Conservation (phyloP, 2,797 vertebrate genomes). For the Linurgus olivaceus region DNA sequence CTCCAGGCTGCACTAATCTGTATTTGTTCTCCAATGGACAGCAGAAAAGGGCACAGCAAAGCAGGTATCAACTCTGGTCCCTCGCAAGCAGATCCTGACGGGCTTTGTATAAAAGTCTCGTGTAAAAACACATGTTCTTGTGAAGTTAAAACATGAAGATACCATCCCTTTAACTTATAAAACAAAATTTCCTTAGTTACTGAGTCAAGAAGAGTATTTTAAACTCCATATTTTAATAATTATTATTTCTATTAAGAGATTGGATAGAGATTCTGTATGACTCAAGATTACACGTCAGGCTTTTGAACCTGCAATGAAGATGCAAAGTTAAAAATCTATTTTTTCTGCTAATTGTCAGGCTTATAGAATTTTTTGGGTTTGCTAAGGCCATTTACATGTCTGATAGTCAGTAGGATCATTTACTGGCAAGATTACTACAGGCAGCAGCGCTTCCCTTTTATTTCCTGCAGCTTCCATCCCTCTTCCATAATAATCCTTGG, state of each 20-base stretch:
- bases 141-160: neutral
- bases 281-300: neutral
- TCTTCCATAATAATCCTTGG: neutral
- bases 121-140: neutral
- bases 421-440: neutral
- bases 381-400: neutral
- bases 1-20: neutral
- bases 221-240: neutral
- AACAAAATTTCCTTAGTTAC: neutral
- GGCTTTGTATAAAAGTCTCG: rapidly evolving
- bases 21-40: neutral
- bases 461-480: neutral
- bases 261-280: neutral
- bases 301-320: neutral
- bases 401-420: neutral
- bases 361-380: neutral
- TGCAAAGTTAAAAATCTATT: neutral
- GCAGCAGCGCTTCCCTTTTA: neutral
- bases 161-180: neutral
- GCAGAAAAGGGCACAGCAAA: neutral
- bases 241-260: neutral
- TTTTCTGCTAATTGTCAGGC: neutral
- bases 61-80: neutral
- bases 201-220: neutral
- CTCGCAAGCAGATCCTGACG: neutral